Evolutionary conservation across 2,113 vertebrate genomes (phyloP).

Genomic region (Gymnogyps californianus): DNA sequence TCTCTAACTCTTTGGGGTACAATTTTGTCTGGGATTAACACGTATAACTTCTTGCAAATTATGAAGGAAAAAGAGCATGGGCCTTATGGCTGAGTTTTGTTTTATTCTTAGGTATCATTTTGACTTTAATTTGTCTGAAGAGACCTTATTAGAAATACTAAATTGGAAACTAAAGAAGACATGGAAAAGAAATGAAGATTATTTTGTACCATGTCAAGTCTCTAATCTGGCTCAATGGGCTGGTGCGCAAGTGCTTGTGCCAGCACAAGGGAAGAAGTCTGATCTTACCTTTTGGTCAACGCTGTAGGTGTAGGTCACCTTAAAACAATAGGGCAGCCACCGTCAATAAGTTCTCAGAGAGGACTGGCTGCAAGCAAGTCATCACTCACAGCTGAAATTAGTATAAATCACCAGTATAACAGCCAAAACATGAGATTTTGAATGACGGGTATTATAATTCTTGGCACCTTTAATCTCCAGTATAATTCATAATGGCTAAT

Average conservation of each 20-base stretch:
- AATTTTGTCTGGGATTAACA: neutral
- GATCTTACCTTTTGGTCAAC: neutral
- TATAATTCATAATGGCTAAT: neutral
- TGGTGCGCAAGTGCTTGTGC: neutral
- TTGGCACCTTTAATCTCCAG: neutral
- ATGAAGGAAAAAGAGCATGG: neutral
- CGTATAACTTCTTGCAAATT: neutral
- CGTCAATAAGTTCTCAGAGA: neutral
- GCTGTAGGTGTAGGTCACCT: neutral
- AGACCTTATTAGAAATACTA: neutral
- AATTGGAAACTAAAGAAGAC: neutral
- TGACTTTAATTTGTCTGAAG: neutral
- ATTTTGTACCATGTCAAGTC: neutral
- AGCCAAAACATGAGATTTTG: neutral
- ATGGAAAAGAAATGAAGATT: neutral
- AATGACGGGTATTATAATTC: neutral
- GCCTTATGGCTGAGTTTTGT: neutral
- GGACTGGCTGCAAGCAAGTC: neutral
- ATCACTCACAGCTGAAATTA: neutral
- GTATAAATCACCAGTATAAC: neutral
- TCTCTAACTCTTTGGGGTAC: neutral
- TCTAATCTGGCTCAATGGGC: neutral
- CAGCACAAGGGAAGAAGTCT: neutral
- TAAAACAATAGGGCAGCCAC: neutral
- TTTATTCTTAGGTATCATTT: neutral